Evolutionary conservation across 2,888 invertebrate genomes (phyloP).

Genomic region (Caenorhabditis sp.): DNA sequence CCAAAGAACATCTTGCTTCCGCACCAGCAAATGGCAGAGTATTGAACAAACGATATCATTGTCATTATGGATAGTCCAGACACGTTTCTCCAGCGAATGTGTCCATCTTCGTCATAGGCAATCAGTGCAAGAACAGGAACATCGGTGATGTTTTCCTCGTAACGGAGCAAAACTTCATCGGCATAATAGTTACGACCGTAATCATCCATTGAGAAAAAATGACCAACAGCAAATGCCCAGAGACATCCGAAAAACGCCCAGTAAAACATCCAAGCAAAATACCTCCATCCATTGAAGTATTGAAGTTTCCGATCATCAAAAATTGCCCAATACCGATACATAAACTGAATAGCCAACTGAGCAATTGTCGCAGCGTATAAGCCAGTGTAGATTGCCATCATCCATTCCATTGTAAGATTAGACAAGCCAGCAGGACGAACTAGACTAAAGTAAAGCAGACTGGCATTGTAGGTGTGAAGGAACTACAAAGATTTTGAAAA

Average conservation of each 20-base stretch:
- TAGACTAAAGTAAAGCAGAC: slow-evolving; percentile 32
- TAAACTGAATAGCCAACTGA: slow-evolving; percentile 25
- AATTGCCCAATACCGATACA: slow-evolving; percentile 42
- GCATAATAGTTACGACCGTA: background rate
- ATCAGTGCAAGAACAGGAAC: slow-evolving; percentile 1
- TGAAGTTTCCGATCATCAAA: background rate
- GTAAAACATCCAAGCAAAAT: slow-evolving; percentile 2
- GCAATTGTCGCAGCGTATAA: slow-evolving; percentile 33
- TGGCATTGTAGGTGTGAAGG: slow-evolving; percentile 35
- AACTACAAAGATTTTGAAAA: too few relatives aligned
- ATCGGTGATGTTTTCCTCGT: slow-evolving; percentile 5
- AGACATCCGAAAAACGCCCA: background rate
- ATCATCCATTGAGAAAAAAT: slow-evolving; percentile 16
- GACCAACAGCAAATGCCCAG: slow-evolving; percentile 8
- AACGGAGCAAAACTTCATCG: background rate
- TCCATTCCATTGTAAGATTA: slow-evolving; percentile 27
- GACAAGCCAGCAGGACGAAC: slow-evolving; percentile 10
- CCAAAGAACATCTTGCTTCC: slow-evolving; percentile 2
- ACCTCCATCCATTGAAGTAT: slow-evolving; percentile 3
- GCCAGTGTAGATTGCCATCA: slow-evolving; percentile 35
- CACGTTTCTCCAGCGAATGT: slow-evolving; percentile 8
- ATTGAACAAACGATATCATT: slow-evolving; percentile 2
- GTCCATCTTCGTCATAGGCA: background rate
- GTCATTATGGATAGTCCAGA: background rate
- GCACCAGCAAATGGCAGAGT: background rate